phyloP scores from a whole-genome alignment of 2,797 vertebrate genomes.

The Pseudochirops corinnae region DNA sequence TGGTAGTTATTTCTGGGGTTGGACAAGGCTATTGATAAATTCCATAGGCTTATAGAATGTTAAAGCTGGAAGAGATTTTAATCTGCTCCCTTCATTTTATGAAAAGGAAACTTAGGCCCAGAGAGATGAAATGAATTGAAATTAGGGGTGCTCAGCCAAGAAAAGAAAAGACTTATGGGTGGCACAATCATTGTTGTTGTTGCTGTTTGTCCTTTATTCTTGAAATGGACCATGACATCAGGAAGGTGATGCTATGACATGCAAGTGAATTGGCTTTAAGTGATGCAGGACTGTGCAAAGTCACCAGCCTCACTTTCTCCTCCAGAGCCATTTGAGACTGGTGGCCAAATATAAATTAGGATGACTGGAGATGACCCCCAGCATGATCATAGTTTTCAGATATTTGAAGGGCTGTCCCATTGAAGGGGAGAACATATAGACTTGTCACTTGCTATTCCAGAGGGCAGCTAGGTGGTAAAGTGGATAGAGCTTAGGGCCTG shows the following conservation, averaged over 20 bases:
- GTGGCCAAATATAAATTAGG: no score
- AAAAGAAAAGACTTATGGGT: background rate
- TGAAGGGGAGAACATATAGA: background rate
- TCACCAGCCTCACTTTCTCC: no score
- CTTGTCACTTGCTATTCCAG: background rate
- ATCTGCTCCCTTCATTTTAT: background rate
- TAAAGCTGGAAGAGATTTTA: background rate
- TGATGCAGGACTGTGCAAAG: no score
- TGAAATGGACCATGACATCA: no score
- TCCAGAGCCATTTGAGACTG: no score
- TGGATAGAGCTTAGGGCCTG: background rate
- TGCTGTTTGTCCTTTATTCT: no score
- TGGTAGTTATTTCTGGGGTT: background rate
- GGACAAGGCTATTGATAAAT: background rate
- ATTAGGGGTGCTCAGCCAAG: background rate
- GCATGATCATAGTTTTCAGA: background rate
- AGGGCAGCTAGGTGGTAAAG: background rate
- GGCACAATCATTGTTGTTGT: background rate
- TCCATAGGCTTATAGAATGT: background rate
- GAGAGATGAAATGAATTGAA: background rate
- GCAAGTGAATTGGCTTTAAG: no score
- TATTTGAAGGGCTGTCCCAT: background rate
- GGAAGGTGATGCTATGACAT: no score
- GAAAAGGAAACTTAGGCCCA: background rate
- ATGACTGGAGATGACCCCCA: no score